phyloP scores from a whole-genome alignment of 1,140 invertebrate genomes.

The Caenorhabditis remanei region DNA sequence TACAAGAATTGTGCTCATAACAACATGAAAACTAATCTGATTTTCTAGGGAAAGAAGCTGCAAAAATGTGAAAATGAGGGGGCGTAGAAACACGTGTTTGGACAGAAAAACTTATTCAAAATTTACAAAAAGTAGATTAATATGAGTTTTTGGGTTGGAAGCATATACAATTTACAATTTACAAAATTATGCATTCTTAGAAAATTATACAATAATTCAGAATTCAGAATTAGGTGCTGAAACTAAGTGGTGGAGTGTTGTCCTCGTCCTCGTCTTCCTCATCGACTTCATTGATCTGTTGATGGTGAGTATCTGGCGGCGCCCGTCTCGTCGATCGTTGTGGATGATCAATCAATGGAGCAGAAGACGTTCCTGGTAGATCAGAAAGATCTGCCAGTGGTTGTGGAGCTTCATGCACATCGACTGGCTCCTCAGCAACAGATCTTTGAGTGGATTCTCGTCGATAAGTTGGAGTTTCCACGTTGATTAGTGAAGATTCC shows the following conservation, averaged over 20 bases:
- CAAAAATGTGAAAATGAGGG: background rate
- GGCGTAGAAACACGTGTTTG: background rate
- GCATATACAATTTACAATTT: background rate
- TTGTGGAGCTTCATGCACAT: background rate
- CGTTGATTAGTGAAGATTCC: background rate
- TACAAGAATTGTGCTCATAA: slow-evolving; percentile 11
- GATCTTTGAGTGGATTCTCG: slow-evolving; percentile 13
- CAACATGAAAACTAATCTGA: slow-evolving; percentile 6
- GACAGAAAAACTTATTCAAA: background rate
- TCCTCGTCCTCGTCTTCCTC: slow-evolving; percentile 23
- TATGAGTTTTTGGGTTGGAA: background rate
- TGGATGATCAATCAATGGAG: background rate
- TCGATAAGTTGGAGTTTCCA: slow-evolving; percentile 21
- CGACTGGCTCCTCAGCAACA: background rate
- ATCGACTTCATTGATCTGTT: slow-evolving; percentile 5
- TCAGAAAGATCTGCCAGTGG: background rate
- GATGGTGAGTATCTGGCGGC: background rate
- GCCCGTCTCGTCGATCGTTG: background rate
- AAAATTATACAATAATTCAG: background rate
- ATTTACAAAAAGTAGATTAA: slow-evolving; percentile 25
- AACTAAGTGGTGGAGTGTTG: slow-evolving; percentile 10
- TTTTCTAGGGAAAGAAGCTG: background rate
- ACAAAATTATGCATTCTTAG: background rate
- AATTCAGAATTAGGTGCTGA: slow-evolving; percentile 1
- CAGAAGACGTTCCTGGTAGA: slow-evolving; percentile 12